Percentiles rank a stretch among this genome's conserved stretches.
phyloP scores from a whole-genome alignment of 64 coral and sea anemone species.

The Montipora efflorescens region DNA sequence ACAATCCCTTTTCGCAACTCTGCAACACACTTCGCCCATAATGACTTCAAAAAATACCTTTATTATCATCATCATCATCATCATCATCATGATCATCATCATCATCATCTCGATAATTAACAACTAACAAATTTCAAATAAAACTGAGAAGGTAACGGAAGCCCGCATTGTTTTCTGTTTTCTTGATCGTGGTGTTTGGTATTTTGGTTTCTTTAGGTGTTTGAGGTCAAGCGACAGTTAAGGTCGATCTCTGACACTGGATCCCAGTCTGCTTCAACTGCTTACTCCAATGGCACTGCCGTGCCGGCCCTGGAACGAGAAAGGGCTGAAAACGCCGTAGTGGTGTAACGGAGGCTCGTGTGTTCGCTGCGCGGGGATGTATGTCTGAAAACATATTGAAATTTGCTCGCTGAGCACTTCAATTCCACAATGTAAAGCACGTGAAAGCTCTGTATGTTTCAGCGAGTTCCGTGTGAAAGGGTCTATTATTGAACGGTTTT shows the following conservation, averaged over 20 bases:
- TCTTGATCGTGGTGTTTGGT: too few relatives aligned
- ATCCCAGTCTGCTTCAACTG: conserved; percentile 45
- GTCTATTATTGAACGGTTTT: background rate
- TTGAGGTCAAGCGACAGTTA: conserved; percentile 68
- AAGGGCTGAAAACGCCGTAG: conserved; percentile 67
- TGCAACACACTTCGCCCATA: too few relatives aligned
- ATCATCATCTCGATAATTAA: too few relatives aligned
- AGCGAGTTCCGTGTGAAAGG: background rate
- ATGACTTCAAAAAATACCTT: too few relatives aligned
- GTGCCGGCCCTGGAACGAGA: conserved; percentile 45
- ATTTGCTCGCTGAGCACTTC: background rate
- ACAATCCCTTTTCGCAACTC: too few relatives aligned
- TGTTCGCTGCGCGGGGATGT: background rate
- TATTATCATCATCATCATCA: too few relatives aligned
- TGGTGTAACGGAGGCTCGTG: conserved; percentile 42
- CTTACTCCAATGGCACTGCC: conserved; percentile 63
- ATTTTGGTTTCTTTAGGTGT: conserved; percentile 33
- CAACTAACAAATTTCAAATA: too few relatives aligned
- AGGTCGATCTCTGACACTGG: conserved; percentile 50
- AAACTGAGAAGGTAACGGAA: too few relatives aligned
- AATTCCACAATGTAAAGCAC: background rate
- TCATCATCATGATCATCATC: too few relatives aligned
- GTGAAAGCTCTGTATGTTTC: background rate
- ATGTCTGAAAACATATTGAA: background rate
- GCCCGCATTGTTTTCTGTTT: too few relatives aligned